Conservation (phyloP, 1,140 invertebrate species). For the Leguminivora glycinivorella region DNA sequence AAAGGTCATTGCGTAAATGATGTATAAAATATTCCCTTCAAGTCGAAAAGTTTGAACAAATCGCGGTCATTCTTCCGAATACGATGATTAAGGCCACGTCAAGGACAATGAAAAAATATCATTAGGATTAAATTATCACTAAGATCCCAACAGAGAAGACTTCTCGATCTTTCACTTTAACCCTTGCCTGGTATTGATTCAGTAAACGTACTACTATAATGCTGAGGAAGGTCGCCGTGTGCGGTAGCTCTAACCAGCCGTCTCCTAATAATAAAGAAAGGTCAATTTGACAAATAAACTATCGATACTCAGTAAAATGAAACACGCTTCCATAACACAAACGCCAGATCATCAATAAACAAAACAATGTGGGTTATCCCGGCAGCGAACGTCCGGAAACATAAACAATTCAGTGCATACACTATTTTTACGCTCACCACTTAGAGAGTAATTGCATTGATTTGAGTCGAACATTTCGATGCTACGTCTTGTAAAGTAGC, state of each 20-base stretch:
- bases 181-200: neutral
- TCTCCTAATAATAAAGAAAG: neutral
- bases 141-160: too few species aligned
- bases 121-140: too few species aligned
- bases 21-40: too few species aligned
- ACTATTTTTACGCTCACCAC: conserved; percentile 50
- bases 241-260: neutral
- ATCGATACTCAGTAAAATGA: conserved; percentile 9
- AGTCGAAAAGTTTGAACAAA: too few species aligned
- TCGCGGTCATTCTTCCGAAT: too few species aligned
- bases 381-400: conserved; percentile 38
- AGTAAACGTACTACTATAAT: too few species aligned
- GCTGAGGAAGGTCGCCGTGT: neutral
- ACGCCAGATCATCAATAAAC: neutral
- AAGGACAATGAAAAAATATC: too few species aligned
- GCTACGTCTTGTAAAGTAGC: conserved; percentile 47
- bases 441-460: conserved; percentile 50
- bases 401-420: conserved; percentile 44
- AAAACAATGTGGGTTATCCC: conserved; percentile 20
- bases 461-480: conserved; percentile 59
- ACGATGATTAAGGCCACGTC: too few species aligned
- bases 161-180: neutral
- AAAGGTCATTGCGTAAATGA: too few species aligned
- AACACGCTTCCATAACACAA: conserved; percentile 9
- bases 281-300: neutral